These are phyloP conservation scores for Hymenochirus boettgeri DNA, from an alignment of 2,113 vertebrate species.

Conservation along the genomic window DNA sequence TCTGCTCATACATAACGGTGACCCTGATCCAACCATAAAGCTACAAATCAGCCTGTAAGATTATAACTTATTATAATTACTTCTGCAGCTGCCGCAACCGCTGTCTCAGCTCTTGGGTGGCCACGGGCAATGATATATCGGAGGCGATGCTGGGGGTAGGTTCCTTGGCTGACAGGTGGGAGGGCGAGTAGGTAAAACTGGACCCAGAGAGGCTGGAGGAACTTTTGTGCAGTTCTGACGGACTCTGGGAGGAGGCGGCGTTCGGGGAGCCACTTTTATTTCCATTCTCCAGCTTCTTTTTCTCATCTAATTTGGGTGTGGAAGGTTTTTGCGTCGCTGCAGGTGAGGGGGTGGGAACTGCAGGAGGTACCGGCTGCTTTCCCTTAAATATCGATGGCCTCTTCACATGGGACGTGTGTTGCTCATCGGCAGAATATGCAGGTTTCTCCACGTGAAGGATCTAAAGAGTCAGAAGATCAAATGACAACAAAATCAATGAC, in stretches of 20 bases:
- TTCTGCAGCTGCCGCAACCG: constrained; percentile 84
- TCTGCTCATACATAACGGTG: too few relatives aligned
- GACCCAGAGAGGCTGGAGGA: constrained; percentile 70
- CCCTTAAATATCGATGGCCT: constrained; percentile 65
- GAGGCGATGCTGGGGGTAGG: constrained; percentile 94
- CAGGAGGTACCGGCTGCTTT: constrained; percentile 57
- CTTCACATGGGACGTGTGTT: constrained; percentile 73
- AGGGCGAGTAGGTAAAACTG: constrained; percentile 66
- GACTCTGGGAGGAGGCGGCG: constrained; percentile 56
- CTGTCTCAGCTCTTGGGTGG: constrained; percentile 87
- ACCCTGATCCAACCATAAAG: too few relatives aligned
- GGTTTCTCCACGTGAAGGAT: constrained; percentile 74
- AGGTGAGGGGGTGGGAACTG: constrained; percentile 47
- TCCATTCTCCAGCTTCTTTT: constrained; percentile 47
- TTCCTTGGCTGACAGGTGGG: constrained; percentile 75
- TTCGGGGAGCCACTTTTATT: constrained; percentile 52
- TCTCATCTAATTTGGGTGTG: constrained; percentile 57
- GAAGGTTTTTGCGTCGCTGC: constrained; percentile 44
- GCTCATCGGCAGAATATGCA: constrained; percentile 60
- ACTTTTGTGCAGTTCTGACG: constrained; percentile 65
- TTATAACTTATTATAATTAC: constrained; percentile 56
- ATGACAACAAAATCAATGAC: too few relatives aligned
- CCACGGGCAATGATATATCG: constrained; percentile 84
- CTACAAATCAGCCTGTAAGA: too few relatives aligned
- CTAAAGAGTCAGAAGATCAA: too few relatives aligned